These are phyloP conservation scores for Microcebus murinus DNA, from an alignment of 2,113 vertebrate species.

Conservation along the genomic window DNA sequence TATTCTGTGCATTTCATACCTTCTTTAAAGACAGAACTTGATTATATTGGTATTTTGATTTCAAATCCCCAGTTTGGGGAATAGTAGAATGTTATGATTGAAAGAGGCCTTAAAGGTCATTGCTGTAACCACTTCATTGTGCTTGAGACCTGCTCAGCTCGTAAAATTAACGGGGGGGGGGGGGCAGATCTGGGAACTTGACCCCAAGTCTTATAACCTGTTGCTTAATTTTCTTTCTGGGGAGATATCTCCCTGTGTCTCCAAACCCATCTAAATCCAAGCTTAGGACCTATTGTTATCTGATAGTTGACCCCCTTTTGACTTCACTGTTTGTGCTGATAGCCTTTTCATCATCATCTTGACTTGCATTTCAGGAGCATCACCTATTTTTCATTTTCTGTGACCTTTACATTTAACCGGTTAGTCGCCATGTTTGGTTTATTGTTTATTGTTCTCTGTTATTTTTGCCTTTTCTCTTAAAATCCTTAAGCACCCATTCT, in stretches of 20 bases:
- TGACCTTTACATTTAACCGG: background rate
- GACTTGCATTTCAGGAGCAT: background rate
- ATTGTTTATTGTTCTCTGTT: background rate
- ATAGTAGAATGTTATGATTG: background rate
- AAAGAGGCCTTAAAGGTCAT: background rate
- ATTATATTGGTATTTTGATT: background rate
- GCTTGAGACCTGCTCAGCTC: background rate
- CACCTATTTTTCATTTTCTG: background rate
- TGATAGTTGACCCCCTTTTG: background rate
- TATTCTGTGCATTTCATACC: background rate
- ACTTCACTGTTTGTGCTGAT: background rate
- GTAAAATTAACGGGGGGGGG: background rate
- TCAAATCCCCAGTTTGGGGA: background rate
- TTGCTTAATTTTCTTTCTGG: background rate
- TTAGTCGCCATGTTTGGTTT: background rate
- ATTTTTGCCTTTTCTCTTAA: background rate
- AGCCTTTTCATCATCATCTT: background rate
- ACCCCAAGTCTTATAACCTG: background rate
- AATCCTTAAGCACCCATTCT: background rate
- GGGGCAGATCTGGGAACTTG: background rate
- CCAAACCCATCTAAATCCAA: background rate
- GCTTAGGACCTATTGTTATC: background rate
- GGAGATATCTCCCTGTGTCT: background rate
- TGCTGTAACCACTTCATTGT: background rate
- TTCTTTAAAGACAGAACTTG: background rate